Base-by-base conservation (phyloP, 1,140 invertebrate genomes). In the Lepidurus apus region DNA sequence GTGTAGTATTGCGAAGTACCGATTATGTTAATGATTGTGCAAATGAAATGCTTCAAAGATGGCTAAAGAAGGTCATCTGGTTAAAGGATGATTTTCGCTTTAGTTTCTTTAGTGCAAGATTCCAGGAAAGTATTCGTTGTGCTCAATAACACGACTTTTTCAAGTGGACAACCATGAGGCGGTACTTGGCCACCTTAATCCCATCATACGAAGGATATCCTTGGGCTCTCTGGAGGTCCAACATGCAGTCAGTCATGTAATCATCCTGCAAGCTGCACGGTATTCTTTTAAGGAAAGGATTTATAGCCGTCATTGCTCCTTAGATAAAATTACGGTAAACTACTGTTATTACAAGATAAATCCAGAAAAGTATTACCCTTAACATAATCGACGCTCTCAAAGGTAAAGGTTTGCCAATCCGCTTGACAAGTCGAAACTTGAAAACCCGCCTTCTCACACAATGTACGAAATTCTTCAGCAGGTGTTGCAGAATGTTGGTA, bases 371-470 rank as follows among this genome's bases (percentile, higher is more conserved):
- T 75, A 43, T 80, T 80, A 84, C 84, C 81, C 79, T 81, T 81
- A 74, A 85, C 80, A 74, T 82, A 81, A 45, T 84, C 82, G 10
- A 90, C 82, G 77, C 88, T 91, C 13, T 89, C 86, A 82, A 89
- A 93, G 9, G 89, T 83, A 80, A 89, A 93, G 1, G 85, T 87
- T 75, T 89, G 89, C 78, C 90, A 87, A 74, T 89, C 87, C 45
- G 87, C 86, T 80, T 89, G 88, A 34, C 93, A 92, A 53, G 90
- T 87, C 1, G 89, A 82, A 13, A 91, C 85, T 4, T 83, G 4
- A 93, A 94, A 81, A 0, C 93, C 93, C 13, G 88, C 87, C 10
- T 89, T 87, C 43, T 87, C 86, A 74, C 94, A 84, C 21, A 91
- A 83, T 77, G 88, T 86, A 65, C 87, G 86, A 9, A 93, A 87